phyloP scores from a whole-genome alignment of 2,797 vertebrate species.

The Vultur gryphus region DNA sequence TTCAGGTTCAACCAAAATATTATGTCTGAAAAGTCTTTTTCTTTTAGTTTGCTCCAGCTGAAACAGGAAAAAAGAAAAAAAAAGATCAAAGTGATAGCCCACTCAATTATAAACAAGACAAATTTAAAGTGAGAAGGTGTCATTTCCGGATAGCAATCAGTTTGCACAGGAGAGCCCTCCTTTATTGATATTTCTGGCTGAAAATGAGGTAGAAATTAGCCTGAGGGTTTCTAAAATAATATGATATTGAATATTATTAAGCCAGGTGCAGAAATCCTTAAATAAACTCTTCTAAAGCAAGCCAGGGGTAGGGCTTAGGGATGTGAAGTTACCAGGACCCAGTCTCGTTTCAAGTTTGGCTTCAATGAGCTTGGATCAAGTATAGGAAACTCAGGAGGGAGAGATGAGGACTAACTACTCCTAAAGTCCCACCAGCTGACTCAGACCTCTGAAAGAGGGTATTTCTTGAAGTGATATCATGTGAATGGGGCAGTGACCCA shows the following conservation, averaged over 20 bases:
- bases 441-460: neutral
- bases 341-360: neutral
- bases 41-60: constrained; percentile 61
- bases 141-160: neutral
- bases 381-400: neutral
- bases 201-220: neutral
- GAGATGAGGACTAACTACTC: neutral
- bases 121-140: constrained; percentile 72
- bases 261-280: neutral
- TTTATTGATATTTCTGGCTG: neutral
- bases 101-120: constrained; percentile 74
- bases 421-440: accelerated
- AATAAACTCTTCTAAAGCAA: neutral
- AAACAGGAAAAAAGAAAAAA: constrained; percentile 68
- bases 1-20: constrained; percentile 72
- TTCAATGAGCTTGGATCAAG: neutral
- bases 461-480: neutral
- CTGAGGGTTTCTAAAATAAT: neutral
- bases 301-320: neutral
- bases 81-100: constrained; percentile 73
- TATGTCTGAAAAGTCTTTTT: constrained; percentile 62
- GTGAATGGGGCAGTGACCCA: neutral
- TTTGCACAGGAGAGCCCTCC: neutral
- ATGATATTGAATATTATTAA: neutral
- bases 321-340: neutral